A percentile compares a stretch with the other conserved stretches of the same genome.
Conservation (phyloP, 2,888 invertebrate genomes). For the Stramonita haemastoma region DNA sequence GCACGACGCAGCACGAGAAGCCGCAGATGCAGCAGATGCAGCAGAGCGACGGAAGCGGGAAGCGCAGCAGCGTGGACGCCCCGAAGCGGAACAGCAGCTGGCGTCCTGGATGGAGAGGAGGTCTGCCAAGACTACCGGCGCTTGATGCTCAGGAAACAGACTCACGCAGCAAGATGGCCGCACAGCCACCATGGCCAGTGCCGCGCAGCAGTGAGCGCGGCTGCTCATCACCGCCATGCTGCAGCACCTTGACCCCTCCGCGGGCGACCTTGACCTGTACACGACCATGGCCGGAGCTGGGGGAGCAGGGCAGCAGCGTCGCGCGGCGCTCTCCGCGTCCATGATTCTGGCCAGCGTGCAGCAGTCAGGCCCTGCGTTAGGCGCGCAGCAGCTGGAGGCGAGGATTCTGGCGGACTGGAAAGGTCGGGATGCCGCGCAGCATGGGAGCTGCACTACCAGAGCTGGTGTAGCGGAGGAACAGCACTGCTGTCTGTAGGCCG, state of each 20-base stretch:
- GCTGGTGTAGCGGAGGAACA: background rate
- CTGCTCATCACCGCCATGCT: background rate
- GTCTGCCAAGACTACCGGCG: background rate
- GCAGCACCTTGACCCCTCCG: background rate
- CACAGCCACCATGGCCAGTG: background rate
- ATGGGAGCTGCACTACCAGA: background rate
- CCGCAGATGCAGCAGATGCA: background rate
- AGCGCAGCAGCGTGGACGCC: background rate
- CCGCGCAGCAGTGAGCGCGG: background rate
- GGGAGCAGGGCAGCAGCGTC: background rate
- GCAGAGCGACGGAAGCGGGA: background rate
- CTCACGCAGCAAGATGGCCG: background rate
- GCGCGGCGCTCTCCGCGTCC: background rate
- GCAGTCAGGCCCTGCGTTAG: background rate
- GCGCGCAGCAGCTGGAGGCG: slow-evolving; percentile 1
- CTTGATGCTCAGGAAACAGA: background rate
- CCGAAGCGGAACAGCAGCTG: background rate
- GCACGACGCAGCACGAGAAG: background rate
- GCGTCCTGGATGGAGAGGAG: background rate
- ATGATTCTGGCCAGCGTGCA: background rate
- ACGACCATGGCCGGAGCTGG: background rate
- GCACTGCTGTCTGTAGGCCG: background rate
- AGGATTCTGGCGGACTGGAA: background rate
- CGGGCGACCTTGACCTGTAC: background rate
- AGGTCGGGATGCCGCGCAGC: slow-evolving; percentile 3